phyloP scores from a whole-genome alignment of 1,140 invertebrate genomes.

The Trachelipus rathkii region DNA sequence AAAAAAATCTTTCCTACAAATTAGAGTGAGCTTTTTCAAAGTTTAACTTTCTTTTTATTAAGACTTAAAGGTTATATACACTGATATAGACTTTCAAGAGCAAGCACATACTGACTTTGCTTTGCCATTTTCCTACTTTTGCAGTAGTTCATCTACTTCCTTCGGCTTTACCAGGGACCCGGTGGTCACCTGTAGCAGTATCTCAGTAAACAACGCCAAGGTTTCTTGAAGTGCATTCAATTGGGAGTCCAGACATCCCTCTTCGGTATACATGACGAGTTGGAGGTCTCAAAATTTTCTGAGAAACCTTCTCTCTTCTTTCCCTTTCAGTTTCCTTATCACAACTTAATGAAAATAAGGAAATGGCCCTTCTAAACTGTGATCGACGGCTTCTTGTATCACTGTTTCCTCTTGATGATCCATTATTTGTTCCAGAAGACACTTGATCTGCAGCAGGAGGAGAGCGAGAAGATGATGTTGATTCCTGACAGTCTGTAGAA shows the following conservation, averaged over 20 bases:
- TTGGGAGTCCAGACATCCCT: constrained; percentile 24
- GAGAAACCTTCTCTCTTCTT: neutral
- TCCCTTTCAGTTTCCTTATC: constrained; percentile 28
- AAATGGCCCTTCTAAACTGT: constrained; percentile 25
- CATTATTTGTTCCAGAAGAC: constrained; percentile 14
- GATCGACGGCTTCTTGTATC: constrained; percentile 23
- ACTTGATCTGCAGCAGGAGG: constrained; percentile 20
- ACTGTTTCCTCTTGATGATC: constrained; percentile 11
- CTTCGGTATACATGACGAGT: constrained; percentile 25
- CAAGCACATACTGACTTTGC: no score
- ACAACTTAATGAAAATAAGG: constrained; percentile 28
- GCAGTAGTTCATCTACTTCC: neutral
- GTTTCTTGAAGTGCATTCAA: constrained; percentile 22
- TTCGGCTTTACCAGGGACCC: constrained; percentile 1
- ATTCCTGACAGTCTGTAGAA: constrained; percentile 12
- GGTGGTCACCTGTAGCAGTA: neutral
- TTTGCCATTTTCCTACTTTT: neutral
- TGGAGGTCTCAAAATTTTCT: constrained; percentile 26
- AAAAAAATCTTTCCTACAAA: no score
- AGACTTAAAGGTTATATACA: no score
- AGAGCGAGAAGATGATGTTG: constrained; percentile 8
- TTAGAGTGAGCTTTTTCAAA: no score
- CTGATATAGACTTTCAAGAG: no score
- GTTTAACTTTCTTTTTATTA: no score
- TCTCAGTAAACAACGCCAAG: constrained; percentile 28